Evolutionary conservation across 92 coral and sea anemone genomes (phyloP), one percentile per base, ranked within the genome.

Genomic region (Virgularia gustaviana): DNA sequence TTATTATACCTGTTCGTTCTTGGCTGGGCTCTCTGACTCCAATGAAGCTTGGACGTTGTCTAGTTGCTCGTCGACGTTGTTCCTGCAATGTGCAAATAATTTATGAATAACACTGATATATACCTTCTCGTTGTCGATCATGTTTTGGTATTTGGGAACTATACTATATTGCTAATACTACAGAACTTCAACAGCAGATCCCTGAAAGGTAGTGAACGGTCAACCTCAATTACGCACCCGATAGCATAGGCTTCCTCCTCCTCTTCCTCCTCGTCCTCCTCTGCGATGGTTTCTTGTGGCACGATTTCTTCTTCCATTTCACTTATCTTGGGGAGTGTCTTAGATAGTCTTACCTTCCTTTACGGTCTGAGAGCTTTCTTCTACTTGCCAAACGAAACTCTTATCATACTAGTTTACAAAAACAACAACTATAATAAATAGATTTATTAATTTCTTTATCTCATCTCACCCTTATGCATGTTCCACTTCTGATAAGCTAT

Each of bases 281-380:
- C 99, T 2, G 94, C 89, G 54, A 94, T 9, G 36, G n/a, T n/a
- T n/a, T n/a, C n/a, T n/a, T 87, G 83, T 77, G 90, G 90, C 36
- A 89, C 99, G 72, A 78, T 83, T 43, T 94, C 99, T 81, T 94
- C 96, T 70, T 88, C 89, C 68, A 75, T 54, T 78, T 94, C 96
- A 64, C 90, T 84, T 34, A 87, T 58, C 75, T 89, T 96, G 47
- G 89, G 88, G 52, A 89, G 99, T 22, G 78, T 83, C 79, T 90
- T 90, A 43, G 86, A 89, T 6, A n/a, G 89, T 96, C 75, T 94
- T 94, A 53, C 88, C 90, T 82, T 94, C 99, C 58, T 94, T 96
- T 43, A n/a, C n/a, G 78, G 82, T 52, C 89, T 96, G 54, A 94
- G 71, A 39, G 99, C 99, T n/a, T n/a, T 88, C 99, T 66, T 94